A percentile compares a stretch with the other conserved stretches of the same genome.
Evolutionary conservation across 2,113 vertebrate genomes (phyloP).

Genomic region (western clawed frog (Xenopus tropicalis)): UCB_Xtro_10.0 CM004451.2:73952001-73952500

Average conservation of each 20-base stretch:
- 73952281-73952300: background rate
- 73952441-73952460: too few relatives aligned
- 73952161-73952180: background rate
- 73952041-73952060: background rate
- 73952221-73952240: background rate
- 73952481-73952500: too few relatives aligned
- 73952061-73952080: background rate
- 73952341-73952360: background rate
- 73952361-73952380: background rate
- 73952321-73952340: too few relatives aligned
- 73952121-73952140: background rate
- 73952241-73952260: constrained; percentile 41
- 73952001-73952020: too few relatives aligned
- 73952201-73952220: constrained; percentile 2
- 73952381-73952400: background rate
- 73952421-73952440: too few relatives aligned
- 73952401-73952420: too few relatives aligned
- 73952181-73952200: constrained; percentile 12
- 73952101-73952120: background rate
- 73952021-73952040: background rate
- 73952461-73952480: too few relatives aligned
- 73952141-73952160: constrained; percentile 8
- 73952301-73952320: background rate
- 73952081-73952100: background rate
- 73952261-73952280: background rate